phyloP scores from a whole-genome alignment of 2,113 vertebrate species.

The Xiphophorus hellerii region DNA sequence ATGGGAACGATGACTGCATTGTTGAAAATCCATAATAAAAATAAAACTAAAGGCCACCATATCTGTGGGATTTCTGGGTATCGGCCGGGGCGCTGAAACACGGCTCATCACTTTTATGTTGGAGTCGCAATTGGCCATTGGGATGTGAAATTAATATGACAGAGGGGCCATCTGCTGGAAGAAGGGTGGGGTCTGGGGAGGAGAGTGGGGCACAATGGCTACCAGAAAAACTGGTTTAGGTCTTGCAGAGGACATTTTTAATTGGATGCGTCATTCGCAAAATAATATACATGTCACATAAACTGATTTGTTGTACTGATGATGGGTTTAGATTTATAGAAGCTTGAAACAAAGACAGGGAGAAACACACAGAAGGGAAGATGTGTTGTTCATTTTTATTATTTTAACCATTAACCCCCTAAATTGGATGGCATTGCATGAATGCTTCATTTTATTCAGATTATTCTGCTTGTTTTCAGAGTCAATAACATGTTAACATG shows the following conservation, averaged over 20 bases:
- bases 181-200: constrained; percentile 8
- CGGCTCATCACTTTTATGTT: constrained; percentile 74
- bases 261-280: constrained; percentile 62
- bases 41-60: constrained; percentile 36
- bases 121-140: constrained; percentile 60
- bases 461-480: constrained; percentile 16
- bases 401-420: constrained; percentile 27
- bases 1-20: constrained; percentile 53
- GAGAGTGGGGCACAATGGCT: constrained; percentile 21
- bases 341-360: constrained; percentile 3
- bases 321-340: constrained; percentile 51
- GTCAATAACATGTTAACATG: constrained; percentile 18
- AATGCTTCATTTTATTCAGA: constrained; percentile 15
- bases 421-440: constrained; percentile 14
- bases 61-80: constrained; percentile 48
- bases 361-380: not conserved
- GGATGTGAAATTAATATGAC: constrained; percentile 77
- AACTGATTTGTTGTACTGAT: constrained; percentile 58
- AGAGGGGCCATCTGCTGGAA: constrained; percentile 63
- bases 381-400: not conserved
- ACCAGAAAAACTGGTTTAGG: constrained; percentile 46
- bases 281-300: constrained; percentile 73
- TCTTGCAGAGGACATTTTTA: constrained; percentile 69
- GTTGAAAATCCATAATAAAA: constrained; percentile 65
- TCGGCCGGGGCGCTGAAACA: constrained; percentile 65